These are phyloP conservation scores for Drosophila heteroneura DNA, from an alignment of 2,888 invertebrate genomes.

Conservation along the genomic window DNA sequence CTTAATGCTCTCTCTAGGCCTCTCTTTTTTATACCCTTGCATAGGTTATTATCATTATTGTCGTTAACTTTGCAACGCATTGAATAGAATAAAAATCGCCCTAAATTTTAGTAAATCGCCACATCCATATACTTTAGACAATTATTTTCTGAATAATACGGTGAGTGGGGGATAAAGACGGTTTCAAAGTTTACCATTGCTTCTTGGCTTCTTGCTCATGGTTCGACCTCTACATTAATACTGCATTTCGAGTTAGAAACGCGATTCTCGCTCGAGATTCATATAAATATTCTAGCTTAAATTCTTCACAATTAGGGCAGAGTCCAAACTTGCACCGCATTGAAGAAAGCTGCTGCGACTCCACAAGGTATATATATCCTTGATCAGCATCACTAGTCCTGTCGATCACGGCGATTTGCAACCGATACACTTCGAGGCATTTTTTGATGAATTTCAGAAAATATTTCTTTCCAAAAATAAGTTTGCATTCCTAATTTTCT, in stretches of 20 bases:
- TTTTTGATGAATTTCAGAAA: background rate
- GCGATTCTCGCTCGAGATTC: background rate
- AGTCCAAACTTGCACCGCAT: background rate
- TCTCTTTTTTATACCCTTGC: slow-evolving; percentile 14
- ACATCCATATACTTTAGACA: background rate
- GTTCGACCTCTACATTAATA: background rate
- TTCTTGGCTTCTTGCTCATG: background rate
- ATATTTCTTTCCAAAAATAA: slow-evolving; percentile 1
- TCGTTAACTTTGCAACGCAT: background rate
- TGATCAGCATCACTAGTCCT: background rate
- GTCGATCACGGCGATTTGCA: background rate
- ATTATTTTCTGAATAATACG: background rate
- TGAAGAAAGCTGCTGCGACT: background rate
- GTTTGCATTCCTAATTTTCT: background rate
- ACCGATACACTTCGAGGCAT: background rate
- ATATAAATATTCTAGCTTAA: background rate
- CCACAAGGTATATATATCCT: background rate
- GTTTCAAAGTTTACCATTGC: too few relatives aligned
- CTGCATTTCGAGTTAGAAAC: background rate
- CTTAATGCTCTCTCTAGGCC: slow-evolving; percentile 40
- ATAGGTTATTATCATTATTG: background rate
- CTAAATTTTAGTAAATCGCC: background rate
- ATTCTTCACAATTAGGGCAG: background rate
- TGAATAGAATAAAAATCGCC: background rate
- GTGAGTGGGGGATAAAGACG: too few relatives aligned